Evolutionary conservation across 2,888 invertebrate genomes (phyloP).

Genomic region (Rhimphoctona megacephalus): DNA sequence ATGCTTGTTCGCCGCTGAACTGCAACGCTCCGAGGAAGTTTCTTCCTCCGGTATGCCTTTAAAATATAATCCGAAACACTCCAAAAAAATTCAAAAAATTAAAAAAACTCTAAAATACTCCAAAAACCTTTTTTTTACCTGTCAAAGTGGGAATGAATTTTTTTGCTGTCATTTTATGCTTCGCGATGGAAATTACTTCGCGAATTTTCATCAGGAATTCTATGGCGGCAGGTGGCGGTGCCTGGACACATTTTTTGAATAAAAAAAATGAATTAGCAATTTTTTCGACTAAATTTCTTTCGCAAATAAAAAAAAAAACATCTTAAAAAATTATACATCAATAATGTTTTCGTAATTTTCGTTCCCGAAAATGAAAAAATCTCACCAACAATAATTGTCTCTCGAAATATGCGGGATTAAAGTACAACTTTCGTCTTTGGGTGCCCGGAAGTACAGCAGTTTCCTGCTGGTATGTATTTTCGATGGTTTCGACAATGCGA

Average conservation of each 20-base stretch:
- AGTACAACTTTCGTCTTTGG: constrained; percentile 92
- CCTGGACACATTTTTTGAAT: constrained; percentile 86
- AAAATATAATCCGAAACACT: neutral
- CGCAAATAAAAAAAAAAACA: too few relatives aligned
- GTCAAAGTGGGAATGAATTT: constrained; percentile 92
- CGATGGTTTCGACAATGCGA: constrained; percentile 93
- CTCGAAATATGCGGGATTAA: constrained; percentile 96
- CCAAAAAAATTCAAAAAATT: neutral
- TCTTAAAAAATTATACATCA: too few relatives aligned
- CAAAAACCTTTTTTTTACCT: constrained; percentile 76
- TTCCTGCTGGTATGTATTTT: constrained; percentile 84
- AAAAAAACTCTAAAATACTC: neutral
- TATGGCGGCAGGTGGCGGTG: constrained; percentile 95
- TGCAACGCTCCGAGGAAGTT: constrained; percentile 80
- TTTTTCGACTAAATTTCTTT: too few relatives aligned
- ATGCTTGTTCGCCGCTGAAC: constrained; percentile 72
- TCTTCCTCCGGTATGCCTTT: constrained; percentile 93
- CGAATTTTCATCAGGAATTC: constrained; percentile 96
- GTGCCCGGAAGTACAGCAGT: constrained; percentile 86
- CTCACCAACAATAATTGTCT: constrained; percentile 93
- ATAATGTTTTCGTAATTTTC: neutral
- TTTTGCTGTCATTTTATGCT: constrained; percentile 94
- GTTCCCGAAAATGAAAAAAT: constrained; percentile 46
- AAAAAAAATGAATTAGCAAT: too few relatives aligned
- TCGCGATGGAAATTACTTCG: constrained; percentile 95